These are phyloP conservation scores for Myripristis murdjan DNA, from an alignment of 2,797 vertebrate species.

Conservation along the genomic window DNA sequence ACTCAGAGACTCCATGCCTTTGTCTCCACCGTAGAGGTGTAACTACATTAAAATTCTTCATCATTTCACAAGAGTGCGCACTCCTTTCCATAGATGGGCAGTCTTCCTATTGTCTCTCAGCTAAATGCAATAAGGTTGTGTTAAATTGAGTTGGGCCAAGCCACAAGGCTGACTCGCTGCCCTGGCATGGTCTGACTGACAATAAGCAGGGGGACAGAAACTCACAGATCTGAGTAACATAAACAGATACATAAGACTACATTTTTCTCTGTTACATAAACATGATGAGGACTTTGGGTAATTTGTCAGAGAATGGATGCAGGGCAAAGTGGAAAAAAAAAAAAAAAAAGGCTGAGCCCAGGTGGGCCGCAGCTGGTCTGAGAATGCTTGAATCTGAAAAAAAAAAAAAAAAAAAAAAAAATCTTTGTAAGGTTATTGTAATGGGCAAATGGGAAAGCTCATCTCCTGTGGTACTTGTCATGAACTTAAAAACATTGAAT, in stretches of 20 bases:
- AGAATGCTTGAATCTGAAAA: slow-evolving; percentile 37
- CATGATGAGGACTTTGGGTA: slow-evolving; percentile 26
- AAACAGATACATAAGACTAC: slow-evolving; percentile 16
- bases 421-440: slow-evolving; percentile 33
- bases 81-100: slow-evolving; percentile 60
- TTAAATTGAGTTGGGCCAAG: slow-evolving; percentile 70
- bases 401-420: too few species aligned
- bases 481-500: slow-evolving; percentile 67
- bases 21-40: slow-evolving; percentile 66
- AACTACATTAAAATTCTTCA: slow-evolving; percentile 78
- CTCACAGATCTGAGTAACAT: slow-evolving; percentile 28
- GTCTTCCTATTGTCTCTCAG: slow-evolving; percentile 64
- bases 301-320: not conserved
- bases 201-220: slow-evolving; percentile 41
- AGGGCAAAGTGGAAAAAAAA: slow-evolving; percentile 8
- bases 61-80: slow-evolving; percentile 68
- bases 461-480: slow-evolving; percentile 49
- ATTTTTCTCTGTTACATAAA: slow-evolving; percentile 28
- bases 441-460: slow-evolving; percentile 52
- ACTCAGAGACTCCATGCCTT: slow-evolving; percentile 47
- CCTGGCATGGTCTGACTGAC: slow-evolving; percentile 55
- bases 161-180: slow-evolving; percentile 51
- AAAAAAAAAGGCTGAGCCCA: too few species aligned
- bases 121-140: slow-evolving; percentile 76
- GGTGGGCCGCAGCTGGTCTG: slow-evolving; percentile 14